Evolutionary conservation across 1,140 invertebrate genomes (phyloP).

Genomic region (Gonatopus flavifemur): DNA sequence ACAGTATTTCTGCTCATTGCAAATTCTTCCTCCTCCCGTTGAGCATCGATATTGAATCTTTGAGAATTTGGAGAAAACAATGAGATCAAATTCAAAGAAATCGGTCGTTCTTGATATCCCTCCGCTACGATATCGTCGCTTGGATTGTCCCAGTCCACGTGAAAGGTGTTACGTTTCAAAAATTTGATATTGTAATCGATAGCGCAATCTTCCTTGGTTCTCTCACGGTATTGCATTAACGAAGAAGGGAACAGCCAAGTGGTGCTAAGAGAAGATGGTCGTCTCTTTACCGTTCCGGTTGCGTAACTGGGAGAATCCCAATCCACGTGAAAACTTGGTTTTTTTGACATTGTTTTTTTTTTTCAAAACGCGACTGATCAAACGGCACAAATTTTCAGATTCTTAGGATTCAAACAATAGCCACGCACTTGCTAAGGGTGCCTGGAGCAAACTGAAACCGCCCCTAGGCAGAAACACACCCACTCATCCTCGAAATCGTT

Average conservation of each 20-base stretch:
- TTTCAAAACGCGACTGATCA: conserved; percentile 19
- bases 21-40: too few species aligned
- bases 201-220: too few species aligned
- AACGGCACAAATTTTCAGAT: conserved; percentile 44
- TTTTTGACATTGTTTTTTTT: conserved; percentile 21
- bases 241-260: too few species aligned
- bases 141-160: conserved; percentile 69
- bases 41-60: too few species aligned
- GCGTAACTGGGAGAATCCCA: conserved; percentile 70
- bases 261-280: conserved; percentile 55
- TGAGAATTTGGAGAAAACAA: too few species aligned
- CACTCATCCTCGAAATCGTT: conserved; percentile 19
- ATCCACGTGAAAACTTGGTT: conserved; percentile 57
- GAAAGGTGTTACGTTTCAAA: conserved; percentile 42
- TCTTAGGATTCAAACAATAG: conserved; percentile 46
- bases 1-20: too few species aligned
- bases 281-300: conserved; percentile 67
- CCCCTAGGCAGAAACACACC: conserved; percentile 33
- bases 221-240: not conserved
- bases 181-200: too few species aligned
- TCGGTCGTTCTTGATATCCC: conserved; percentile 62
- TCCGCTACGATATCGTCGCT: conserved; percentile 67
- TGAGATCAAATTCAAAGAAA: too few species aligned
- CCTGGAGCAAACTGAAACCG: conserved; percentile 45
- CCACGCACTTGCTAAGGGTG: conserved; percentile 51